These are phyloP conservation scores for Chironomus striatipennis DNA, from an alignment of 1,140 invertebrate species.

Conservation along the genomic window DNA sequence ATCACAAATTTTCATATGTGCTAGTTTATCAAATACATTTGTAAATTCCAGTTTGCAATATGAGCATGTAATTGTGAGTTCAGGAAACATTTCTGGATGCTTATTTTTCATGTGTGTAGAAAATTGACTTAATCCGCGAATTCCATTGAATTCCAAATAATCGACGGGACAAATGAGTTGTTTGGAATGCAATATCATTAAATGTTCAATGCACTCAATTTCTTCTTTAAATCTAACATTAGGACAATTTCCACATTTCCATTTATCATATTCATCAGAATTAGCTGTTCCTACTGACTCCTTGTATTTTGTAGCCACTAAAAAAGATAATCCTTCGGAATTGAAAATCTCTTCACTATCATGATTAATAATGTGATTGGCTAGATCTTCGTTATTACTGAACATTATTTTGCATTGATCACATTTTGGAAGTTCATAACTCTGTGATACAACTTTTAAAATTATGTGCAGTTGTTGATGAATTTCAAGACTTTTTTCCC, in stretches of 20 bases:
- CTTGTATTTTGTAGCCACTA: neutral
- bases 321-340: neutral
- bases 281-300: neutral
- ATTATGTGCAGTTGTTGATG: neutral
- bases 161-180: neutral
- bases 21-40: neutral
- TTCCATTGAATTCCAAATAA: constrained; percentile 1
- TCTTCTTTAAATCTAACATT: neutral
- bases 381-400: neutral
- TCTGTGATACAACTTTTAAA: neutral
- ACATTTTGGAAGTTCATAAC: neutral
- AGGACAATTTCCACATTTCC: neutral
- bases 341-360: neutral
- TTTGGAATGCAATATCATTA: neutral
- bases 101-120: neutral
- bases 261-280: neutral
- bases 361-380: neutral
- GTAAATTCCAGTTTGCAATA: neutral
- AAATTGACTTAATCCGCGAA: neutral
- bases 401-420: constrained; percentile 9
- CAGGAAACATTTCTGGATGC: constrained; percentile 9
- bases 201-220: neutral
- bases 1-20: neutral
- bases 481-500: neutral
- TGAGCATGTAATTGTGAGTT: neutral